A percentile compares a stretch with the other conserved stretches of the same genome.
Conservation (phyloP, 2,797 vertebrate genomes). For the Cichlasoma orientale region DNA sequence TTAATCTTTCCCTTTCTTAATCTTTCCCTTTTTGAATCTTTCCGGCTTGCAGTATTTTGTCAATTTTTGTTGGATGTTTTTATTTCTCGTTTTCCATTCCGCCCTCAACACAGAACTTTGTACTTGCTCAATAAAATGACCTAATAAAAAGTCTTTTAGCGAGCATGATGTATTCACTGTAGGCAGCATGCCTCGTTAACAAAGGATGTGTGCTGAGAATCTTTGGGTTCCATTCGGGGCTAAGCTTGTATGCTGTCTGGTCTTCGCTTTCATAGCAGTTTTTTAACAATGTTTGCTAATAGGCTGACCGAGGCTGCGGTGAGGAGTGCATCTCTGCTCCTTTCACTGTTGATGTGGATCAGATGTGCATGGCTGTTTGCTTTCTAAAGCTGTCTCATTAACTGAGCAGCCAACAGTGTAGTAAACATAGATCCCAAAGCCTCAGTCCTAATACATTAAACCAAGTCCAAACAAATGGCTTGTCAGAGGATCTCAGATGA, state of each 20-base stretch:
- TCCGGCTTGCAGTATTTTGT: neutral
- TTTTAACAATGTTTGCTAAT: conserved; percentile 58
- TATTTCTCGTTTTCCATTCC: conserved; percentile 8
- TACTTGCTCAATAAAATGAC: conserved; percentile 22
- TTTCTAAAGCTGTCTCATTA: conserved; percentile 54
- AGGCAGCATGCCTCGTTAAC: conserved; percentile 48
- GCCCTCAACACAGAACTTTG: neutral
- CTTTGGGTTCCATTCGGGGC: conserved; percentile 41
- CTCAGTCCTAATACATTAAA: conserved; percentile 30
- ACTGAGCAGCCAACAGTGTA: conserved; percentile 29
- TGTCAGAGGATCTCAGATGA: neutral
- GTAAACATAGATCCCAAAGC: conserved; percentile 40
- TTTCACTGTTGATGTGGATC: conserved; percentile 37
- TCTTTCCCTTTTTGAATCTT: neutral
- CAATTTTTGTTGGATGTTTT: neutral
- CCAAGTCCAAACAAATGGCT: conserved; percentile 36
- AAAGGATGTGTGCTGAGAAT: conserved; percentile 46
- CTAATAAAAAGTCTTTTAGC: conserved; percentile 41
- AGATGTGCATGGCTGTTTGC: conserved; percentile 46
- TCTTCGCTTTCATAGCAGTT: conserved; percentile 35
- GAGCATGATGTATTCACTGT: conserved; percentile 34
- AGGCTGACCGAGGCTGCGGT: conserved; percentile 18
- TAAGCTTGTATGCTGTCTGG: conserved; percentile 33
- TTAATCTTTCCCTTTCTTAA: neutral
- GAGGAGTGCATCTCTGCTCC: conserved; percentile 4